Percentiles rank a stretch among this genome's conserved stretches.
Evolutionary conservation across 1,140 invertebrate species (phyloP).

Genomic region (Zaprionus tsacasi): DNA sequence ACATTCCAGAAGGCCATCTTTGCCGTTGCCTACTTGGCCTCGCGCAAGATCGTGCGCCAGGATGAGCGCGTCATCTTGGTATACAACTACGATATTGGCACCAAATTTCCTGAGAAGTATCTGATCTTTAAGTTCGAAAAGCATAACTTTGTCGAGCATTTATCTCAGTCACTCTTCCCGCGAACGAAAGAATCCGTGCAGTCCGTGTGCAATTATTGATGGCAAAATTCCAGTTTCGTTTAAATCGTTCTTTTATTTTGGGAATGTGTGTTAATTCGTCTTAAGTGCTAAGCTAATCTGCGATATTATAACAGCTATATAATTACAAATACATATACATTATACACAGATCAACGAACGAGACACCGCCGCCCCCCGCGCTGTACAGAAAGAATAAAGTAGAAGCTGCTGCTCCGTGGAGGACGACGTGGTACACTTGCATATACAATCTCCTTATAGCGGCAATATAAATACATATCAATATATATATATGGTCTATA

Average conservation of each 20-base stretch:
- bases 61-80: slow-evolving; percentile 60
- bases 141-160: slow-evolving; percentile 46
- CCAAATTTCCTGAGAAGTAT: slow-evolving; percentile 72
- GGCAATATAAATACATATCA: slow-evolving; percentile 16
- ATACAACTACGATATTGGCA: slow-evolving; percentile 49
- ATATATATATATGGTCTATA: slow-evolving; percentile 1
- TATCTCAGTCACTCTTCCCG: slow-evolving; percentile 45
- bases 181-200: too few species aligned
- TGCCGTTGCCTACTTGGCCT: slow-evolving; percentile 56
- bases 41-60: slow-evolving; percentile 42
- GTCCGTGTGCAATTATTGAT: background rate
- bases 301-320: slow-evolving; percentile 17
- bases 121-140: slow-evolving; percentile 60
- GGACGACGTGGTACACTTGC: slow-evolving; percentile 10
- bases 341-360: slow-evolving; percentile 18
- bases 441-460: slow-evolving; percentile 40
- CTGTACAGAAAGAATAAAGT: slow-evolving; percentile 27
- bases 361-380: background rate
- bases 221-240: slow-evolving; percentile 8
- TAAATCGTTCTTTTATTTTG: slow-evolving; percentile 35
- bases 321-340: slow-evolving; percentile 21
- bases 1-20: slow-evolving; percentile 54
- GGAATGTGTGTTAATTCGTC: slow-evolving; percentile 52
- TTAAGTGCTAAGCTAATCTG: slow-evolving; percentile 32
- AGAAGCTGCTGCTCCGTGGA: slow-evolving; percentile 10